A percentile compares a stretch with the other conserved stretches of the same genome.
These are phyloP conservation scores for Acanthosepion lycidas DNA, from an alignment of 2,888 invertebrate genomes.

Conservation along the genomic window DNA sequence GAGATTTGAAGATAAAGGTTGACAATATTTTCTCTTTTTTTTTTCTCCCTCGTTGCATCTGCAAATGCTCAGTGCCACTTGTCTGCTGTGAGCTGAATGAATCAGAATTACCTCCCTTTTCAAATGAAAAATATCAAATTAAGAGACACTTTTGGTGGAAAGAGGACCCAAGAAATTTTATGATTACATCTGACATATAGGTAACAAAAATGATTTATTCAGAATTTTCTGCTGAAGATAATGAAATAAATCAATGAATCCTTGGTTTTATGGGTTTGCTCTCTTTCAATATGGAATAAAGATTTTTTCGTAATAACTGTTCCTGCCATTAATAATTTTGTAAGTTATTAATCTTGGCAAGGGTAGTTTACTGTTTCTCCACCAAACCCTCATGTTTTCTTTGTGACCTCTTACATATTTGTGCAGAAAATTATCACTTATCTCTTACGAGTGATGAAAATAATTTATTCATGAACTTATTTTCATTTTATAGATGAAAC, in stretches of 20 bases:
- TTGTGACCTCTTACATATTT: too few relatives aligned
- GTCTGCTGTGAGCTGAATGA: not conserved
- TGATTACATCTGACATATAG: not conserved
- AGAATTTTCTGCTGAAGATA: not conserved
- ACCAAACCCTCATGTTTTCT: too few relatives aligned
- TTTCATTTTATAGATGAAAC: too few relatives aligned
- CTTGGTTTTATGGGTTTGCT: not conserved
- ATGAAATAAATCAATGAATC: slow-evolving; percentile 4
- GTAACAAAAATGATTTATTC: not conserved
- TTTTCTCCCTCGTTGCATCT: not conserved
- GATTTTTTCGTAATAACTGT: not conserved
- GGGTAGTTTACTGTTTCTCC: too few relatives aligned
- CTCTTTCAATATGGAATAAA: not conserved
- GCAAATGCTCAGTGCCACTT: not conserved
- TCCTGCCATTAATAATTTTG: not conserved
- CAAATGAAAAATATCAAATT: not conserved
- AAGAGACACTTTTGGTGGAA: not conserved
- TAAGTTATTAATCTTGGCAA: too few relatives aligned
- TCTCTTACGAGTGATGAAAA: too few relatives aligned
- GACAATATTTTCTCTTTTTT: not conserved
- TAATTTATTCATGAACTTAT: too few relatives aligned
- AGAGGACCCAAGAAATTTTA: not conserved
- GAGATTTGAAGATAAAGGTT: not conserved
- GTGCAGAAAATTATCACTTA: too few relatives aligned
- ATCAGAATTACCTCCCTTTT: not conserved